Conservation (phyloP, 2,797 vertebrate species). For the Lacerta viridis region DNA sequence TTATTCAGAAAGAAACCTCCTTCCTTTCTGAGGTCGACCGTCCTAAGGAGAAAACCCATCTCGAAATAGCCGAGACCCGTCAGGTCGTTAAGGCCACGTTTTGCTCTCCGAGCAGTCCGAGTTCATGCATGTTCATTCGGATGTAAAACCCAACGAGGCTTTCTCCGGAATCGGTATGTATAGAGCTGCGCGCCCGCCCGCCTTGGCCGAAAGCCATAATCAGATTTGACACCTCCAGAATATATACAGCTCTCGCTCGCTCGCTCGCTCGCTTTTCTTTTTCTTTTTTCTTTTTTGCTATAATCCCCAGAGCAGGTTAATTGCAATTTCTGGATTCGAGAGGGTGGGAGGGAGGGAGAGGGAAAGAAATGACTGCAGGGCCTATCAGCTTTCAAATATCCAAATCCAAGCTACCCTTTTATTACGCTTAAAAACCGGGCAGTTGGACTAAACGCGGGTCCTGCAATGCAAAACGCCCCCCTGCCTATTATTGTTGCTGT, state of each 20-base stretch:
- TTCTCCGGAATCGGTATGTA: too few species aligned
- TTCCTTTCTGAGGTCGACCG: neutral
- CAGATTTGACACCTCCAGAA: too few species aligned
- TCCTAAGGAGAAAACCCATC: neutral
- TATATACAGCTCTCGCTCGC: neutral
- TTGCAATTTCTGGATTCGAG: too few species aligned
- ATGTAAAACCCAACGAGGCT: too few species aligned
- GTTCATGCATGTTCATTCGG: neutral
- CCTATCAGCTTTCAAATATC: neutral
- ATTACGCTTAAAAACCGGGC: too few species aligned
- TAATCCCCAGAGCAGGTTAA: neutral
- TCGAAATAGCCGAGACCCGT: neutral
- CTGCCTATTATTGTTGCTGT: too few species aligned
- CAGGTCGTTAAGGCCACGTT: neutral
- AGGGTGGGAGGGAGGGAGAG: too few species aligned
- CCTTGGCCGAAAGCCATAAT: neutral
- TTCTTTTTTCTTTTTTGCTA: neutral
- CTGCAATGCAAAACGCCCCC: too few species aligned
- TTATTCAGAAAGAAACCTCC: neutral
- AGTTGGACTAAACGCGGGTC: too few species aligned
- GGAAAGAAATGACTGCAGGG: neutral
- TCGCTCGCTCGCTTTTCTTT: too few species aligned
- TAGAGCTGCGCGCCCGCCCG: neutral
- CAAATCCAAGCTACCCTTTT: neutral
- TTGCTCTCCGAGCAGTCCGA: neutral